Evolutionary conservation across 1,140 invertebrate species (phyloP), one percentile per base, ranked within the genome.

Genomic region (Lasioglossum albipes): DNA sequence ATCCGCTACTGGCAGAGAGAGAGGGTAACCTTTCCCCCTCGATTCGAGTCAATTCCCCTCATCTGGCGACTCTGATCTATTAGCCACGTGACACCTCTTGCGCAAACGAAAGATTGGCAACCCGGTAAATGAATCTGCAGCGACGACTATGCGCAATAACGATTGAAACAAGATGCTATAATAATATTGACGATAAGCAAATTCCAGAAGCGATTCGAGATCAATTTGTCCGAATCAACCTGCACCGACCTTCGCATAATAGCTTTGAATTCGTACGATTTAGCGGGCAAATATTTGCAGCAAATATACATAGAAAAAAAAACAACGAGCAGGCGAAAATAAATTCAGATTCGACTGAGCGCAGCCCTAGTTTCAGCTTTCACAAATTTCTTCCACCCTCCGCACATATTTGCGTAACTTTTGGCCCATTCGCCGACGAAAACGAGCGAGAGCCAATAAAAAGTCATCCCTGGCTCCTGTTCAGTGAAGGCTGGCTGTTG

Each of bases 371-470:
- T 54, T 27, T 31, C 5, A 41, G 54, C 20, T 66, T 66, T 67
- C 22, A 31, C 54, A 20, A 42, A 16, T 42, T 45, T 27, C 20
- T 31, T 69, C 42, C 18, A 10, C 41, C 49, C 64, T 62, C 41
- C 41, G 12, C 77, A 81, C 84, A 86, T 85, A 81, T 87, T 88
- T 88, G 75, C 87, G 83, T 89, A 88, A 87, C 85, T 90, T 87
- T 86, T 86, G 81, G 74, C 31, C 41, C 62, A 42, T 65, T 84
- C 77, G 76, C 68, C 49, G 72, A 84, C 74, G 57, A 59, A 75
- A 82, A 87, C 79, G 76, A 79, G 77, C 81, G 72, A 75, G 69
- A 87, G 71, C 70, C 79, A 84, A 74, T 70, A 49, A 57, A 49
- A 57, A 52, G 57, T 69, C 45, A 69, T 59, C 27, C 61, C 62